A percentile compares a stretch with the other conserved stretches of the same genome.
phyloP scores from a whole-genome alignment of 2,888 invertebrate species.

The Netelia inedita region DNA sequence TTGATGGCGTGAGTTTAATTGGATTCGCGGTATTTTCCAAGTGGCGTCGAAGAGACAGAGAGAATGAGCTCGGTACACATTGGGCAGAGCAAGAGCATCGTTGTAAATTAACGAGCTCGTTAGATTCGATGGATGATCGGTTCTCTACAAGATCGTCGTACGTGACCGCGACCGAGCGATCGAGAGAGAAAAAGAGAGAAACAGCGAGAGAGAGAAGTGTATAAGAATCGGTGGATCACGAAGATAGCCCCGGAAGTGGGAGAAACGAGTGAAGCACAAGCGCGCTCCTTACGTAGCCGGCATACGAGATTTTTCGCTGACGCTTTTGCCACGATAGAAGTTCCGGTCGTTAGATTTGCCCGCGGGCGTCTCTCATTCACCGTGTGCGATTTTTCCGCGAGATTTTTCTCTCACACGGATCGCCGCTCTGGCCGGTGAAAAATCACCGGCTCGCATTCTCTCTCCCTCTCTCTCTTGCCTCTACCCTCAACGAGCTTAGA shows the following conservation, averaged over 20 bases:
- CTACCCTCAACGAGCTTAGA: conserved; percentile 1
- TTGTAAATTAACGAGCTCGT: conserved; percentile 66
- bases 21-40: conserved; percentile 48
- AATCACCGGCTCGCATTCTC: conserved; percentile 11
- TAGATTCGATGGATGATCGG: conserved; percentile 54
- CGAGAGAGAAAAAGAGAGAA: neutral
- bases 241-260: neutral
- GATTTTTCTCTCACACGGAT: neutral
- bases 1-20: conserved; percentile 58
- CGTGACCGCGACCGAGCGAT: conserved; percentile 29
- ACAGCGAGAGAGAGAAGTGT: conserved; percentile 1
- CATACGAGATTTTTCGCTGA: conserved; percentile 67
- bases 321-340: conserved; percentile 52
- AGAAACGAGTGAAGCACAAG: conserved; percentile 2
- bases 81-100: conserved; percentile 15
- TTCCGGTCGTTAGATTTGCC: conserved; percentile 55
- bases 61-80: neutral
- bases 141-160: conserved; percentile 31
- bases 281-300: conserved; percentile 44
- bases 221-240: neutral
- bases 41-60: conserved; percentile 36
- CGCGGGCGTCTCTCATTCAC: conserved; percentile 18
- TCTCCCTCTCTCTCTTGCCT: neutral
- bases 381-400: conserved; percentile 13
- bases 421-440: conserved; percentile 14